phyloP scores from a whole-genome alignment of 1,140 invertebrate genomes.

The Drosophila oshimai region DNA sequence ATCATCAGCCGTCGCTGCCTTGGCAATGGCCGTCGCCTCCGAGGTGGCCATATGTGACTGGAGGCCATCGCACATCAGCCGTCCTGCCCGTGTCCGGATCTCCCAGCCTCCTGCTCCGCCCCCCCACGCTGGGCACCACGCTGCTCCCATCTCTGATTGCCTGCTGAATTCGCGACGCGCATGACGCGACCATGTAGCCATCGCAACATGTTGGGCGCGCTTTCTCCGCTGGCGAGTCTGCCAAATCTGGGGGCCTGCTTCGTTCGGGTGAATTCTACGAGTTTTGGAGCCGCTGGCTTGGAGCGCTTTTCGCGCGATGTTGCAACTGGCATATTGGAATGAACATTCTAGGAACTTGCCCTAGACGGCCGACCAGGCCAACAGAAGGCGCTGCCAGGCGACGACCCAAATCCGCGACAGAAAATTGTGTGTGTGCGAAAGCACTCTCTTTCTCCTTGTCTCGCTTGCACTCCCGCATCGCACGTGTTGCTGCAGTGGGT shows the following conservation, averaged over 20 bases:
- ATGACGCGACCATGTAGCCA: slow-evolving; percentile 67
- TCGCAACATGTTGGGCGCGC: slow-evolving; percentile 58
- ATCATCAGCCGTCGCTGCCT: no score
- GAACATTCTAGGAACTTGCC: slow-evolving; percentile 82
- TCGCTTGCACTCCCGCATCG: background rate
- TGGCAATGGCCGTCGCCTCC: slow-evolving; percentile 29
- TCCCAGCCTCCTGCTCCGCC: background rate
- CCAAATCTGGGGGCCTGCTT: slow-evolving; percentile 60
- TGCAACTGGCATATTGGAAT: slow-evolving; percentile 72
- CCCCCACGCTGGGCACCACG: background rate
- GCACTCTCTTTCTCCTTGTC: background rate
- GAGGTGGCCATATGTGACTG: slow-evolving; percentile 58
- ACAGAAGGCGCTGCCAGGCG: slow-evolving; percentile 30
- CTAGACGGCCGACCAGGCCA: slow-evolving; percentile 73
- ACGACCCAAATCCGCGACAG: slow-evolving; percentile 51
- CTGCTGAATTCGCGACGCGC: slow-evolving; percentile 71
- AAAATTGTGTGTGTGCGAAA: background rate
- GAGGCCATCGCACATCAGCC: slow-evolving; percentile 1
- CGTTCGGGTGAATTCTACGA: slow-evolving; percentile 82
- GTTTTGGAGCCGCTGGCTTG: slow-evolving; percentile 42
- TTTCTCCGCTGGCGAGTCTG: slow-evolving; percentile 7
- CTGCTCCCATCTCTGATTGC: slow-evolving; percentile 35
- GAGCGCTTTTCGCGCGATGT: slow-evolving; percentile 52
- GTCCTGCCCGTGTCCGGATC: slow-evolving; percentile 21
- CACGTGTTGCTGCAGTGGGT: background rate